Evolutionary conservation across 2,797 vertebrate genomes (phyloP), one percentile per base, ranked within the genome.

Genomic region (Bradypus variegatus): DNA sequence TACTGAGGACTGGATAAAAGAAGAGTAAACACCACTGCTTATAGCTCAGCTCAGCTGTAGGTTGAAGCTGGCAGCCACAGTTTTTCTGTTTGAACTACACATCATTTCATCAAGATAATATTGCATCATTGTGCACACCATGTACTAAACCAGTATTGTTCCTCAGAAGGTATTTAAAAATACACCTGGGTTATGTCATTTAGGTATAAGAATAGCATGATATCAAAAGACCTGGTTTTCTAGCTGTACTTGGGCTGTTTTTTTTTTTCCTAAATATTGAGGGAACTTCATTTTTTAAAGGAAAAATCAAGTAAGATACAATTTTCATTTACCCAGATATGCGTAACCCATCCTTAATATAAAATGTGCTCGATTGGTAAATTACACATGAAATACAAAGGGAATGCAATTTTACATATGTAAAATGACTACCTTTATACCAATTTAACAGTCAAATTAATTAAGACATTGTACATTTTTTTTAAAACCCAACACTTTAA

Each of bases 241-340:
- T 41, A 70, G 29, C 27, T 89, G 5, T 31, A 69, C 6, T 82
- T 82, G 64, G 53, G 48, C 11, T 21, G 48, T 83, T 88, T 73
- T 72, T 67, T 78, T 50, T 50, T 50, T 9, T 9, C 50, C 50
- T 50, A 89, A 94, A 93, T 95, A 95, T 91, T 84, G 80, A 91
- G 83, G 93, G 91, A 93, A 94, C 90, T 95, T 96, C 95, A 96
- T 96, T 96, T 96, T 50, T 95, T 95, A 90, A 94, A 92, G 45
- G 50, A 58, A 55, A 88, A 95, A 88, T 94, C 93, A 93, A 83
- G 19, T 70, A 93, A 81, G 80, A 96, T 87, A 94, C 2, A 82
- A 38, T 29, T 88, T 93, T 93, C 73, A 72, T 85, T 96, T 93
- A 89, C 84, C 75, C 92, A 94, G 92, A 93, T 93, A 93, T 96